Conservation (phyloP, 2,888 invertebrate genomes). For the Cephus spinipes region DNA sequence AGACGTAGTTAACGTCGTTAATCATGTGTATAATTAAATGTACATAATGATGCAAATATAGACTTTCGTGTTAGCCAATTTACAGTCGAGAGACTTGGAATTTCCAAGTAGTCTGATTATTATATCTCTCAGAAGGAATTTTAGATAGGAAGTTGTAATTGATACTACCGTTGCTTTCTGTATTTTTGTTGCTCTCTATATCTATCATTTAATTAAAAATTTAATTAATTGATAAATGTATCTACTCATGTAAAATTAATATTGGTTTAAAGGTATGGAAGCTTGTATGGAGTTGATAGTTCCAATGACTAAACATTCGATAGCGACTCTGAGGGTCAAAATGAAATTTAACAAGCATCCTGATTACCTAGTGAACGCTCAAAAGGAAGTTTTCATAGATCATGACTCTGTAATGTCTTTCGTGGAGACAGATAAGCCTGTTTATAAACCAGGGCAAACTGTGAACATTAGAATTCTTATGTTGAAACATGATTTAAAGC, state of each 20-base stretch:
- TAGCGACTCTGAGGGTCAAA: slow-evolving; percentile 49
- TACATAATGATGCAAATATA: too few species aligned
- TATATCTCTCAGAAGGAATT: too few species aligned
- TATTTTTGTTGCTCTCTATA: too few species aligned
- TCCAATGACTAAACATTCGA: slow-evolving; percentile 50
- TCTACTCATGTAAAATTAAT: too few species aligned
- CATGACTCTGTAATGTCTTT: slow-evolving; percentile 70
- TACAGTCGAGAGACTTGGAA: too few species aligned
- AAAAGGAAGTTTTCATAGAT: slow-evolving; percentile 67
- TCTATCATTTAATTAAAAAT: background rate
- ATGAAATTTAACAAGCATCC: slow-evolving; percentile 62
- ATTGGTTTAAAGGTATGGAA: slow-evolving; percentile 42
- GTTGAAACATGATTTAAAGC: slow-evolving; percentile 71
- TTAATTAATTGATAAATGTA: background rate
- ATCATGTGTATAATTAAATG: too few species aligned
- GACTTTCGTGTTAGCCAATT: too few species aligned
- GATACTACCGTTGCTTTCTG: too few species aligned
- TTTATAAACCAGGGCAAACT: slow-evolving; percentile 73
- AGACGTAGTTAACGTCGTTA: too few species aligned
- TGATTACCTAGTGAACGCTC: slow-evolving; percentile 61
- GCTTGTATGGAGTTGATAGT: slow-evolving; percentile 56
- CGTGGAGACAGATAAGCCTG: slow-evolving; percentile 72
- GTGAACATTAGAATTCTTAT: slow-evolving; percentile 70
- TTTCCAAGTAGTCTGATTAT: too few species aligned
- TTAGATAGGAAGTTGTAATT: too few species aligned